Evolutionary conservation across 2,113 vertebrate genomes (phyloP), one percentile per base, ranked within the genome.

Genomic region (Platycercus adscitus): DNA sequence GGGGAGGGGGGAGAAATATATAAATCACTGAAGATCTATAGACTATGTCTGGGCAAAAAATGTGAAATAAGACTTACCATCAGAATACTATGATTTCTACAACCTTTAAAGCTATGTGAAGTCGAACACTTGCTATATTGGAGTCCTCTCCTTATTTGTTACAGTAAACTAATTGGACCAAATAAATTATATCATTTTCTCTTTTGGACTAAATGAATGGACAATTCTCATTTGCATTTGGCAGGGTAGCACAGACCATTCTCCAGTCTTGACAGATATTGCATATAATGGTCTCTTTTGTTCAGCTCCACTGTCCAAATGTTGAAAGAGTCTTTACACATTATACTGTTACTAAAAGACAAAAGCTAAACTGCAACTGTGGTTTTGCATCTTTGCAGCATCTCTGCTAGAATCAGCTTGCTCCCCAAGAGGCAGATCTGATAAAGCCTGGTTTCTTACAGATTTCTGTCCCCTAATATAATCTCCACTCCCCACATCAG

Each of bases 181-280:
- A 91, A 86, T 11, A 89, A 89, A 82, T 93, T 55, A 43, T 81
- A 91, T 79, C 7, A 85, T 93, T 79, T 95, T 91, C 78, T 91
- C 52, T 53, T 56, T 81, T 46, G 81, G 60, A 93, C 31, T 83
- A 56, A 91, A 88, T 65, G 64, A 93, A 89, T 76, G 69, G 76
- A 24, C n/a, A 86, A 78, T 16, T 31, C 58, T 91, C 88, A 95
- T 93, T 92, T 88, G 61, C 87, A 86, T 89, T 89, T 88, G 92
- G 78, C 83, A 96, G 47, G 46, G 84, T 92, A 85, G 50, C 76
- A 89, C 24, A 92, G 44, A 19, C 53, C 58, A 81, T 91, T 96
- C 85, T 91, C 78, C 46, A 75, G 21, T 29, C 82, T 87, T 96
- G 86, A 94, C 79, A 91, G 82, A 93, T 80, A 92, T 47, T 81